Evolutionary conservation across 2,888 invertebrate genomes (phyloP), one percentile per base, ranked within the genome.

Genomic region (Tupiocoris notatus): DNA sequence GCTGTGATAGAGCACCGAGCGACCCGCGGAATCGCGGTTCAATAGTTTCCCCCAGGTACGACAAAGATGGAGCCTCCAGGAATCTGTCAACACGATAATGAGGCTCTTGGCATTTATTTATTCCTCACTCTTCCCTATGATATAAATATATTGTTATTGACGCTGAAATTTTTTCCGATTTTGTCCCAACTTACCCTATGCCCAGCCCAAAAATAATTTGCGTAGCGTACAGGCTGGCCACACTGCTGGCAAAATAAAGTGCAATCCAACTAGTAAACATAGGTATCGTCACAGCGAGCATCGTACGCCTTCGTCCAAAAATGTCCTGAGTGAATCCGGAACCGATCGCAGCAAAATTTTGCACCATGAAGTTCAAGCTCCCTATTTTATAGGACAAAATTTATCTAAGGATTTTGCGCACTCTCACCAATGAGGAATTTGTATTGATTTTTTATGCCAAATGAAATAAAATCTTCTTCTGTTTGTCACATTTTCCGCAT

Each of bases 11-110:
- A 0, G 75, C 56, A 6, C 65, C 23, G 9, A 75, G 25, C 24
- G 75, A 66, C n/a, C 75, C 75, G 6, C 75, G 57, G 25, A 62
- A 66, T 17, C 54, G 22, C 3, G 75, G 75, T 25, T 75, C 21
- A 20, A 65, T 16, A 16, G 88, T 84, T 85, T 88, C 88, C 1
- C 88, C 88, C 23, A 88, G 85, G 78, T 88, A 88, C 0, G 88
- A 87, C 16, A 88, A 82, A 0, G 87, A 86, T 0, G 88, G 88
- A 0, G 87, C 88, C 81, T 88, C 88, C 88, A 88, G 88, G 17
- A 88, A 84, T 0, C 88, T 39, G 20, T 39, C n/a, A n/a, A n/a
- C n/a, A n/a, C n/a, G n/a, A n/a, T n/a, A n/a, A n/a, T n/a, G n/a
- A n/a, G n/a, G n/a, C n/a, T n/a, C n/a, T n/a, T n/a, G n/a, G n/a